Evolutionary conservation across 2,797 vertebrate genomes (phyloP).

Genomic region (Microchirus variegatus): DNA sequence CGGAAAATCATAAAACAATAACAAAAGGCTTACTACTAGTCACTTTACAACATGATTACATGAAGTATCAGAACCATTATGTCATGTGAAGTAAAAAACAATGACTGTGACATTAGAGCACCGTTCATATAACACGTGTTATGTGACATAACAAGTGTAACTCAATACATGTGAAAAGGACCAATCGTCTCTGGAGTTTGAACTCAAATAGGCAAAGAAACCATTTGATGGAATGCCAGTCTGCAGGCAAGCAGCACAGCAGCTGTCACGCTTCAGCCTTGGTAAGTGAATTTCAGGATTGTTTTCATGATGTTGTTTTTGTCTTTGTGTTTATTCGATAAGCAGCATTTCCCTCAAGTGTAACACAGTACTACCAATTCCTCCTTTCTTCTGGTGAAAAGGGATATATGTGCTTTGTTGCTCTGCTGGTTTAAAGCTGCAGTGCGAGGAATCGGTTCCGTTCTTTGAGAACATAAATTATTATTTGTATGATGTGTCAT

Average conservation of each 20-base stretch:
- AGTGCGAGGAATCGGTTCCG: too few species aligned
- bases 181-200: conserved; percentile 45
- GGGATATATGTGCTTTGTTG: background rate
- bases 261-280: background rate
- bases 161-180: conserved; percentile 32
- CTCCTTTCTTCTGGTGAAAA: too few species aligned
- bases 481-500: too few species aligned
- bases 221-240: background rate
- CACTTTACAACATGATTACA: too few species aligned
- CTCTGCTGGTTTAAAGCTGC: too few species aligned
- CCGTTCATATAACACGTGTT: background rate
- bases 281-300: conserved; percentile 25
- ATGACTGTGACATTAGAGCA: background rate
- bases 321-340: background rate
- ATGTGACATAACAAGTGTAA: conserved; percentile 22
- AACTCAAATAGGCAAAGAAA: conserved; percentile 13
- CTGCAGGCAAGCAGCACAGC: background rate
- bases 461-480: too few species aligned
- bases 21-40: too few species aligned
- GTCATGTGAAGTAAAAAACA: background rate
- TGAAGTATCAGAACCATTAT: too few species aligned
- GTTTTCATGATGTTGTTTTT: background rate
- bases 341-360: background rate
- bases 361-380: too few species aligned
- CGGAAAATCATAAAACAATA: too few species aligned